These are phyloP conservation scores for Charanyca ferruginea DNA, from an alignment of 2,888 invertebrate species.

Conservation along the genomic window DNA sequence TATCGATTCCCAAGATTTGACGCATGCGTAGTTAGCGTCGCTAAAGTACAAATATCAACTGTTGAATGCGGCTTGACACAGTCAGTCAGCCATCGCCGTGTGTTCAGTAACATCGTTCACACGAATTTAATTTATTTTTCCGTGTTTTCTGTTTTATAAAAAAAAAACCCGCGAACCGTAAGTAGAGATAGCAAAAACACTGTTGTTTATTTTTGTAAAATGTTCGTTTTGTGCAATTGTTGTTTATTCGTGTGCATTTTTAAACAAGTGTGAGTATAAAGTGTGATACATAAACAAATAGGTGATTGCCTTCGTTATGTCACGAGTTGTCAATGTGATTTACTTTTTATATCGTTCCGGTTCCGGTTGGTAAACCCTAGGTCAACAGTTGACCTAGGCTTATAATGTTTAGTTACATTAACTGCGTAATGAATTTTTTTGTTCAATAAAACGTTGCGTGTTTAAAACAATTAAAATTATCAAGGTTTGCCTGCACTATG, in stretches of 20 bases:
- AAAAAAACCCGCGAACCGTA: constrained; percentile 64
- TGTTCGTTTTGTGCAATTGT: constrained; percentile 56
- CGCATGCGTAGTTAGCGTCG: constrained; percentile 78
- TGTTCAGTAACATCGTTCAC: constrained; percentile 76
- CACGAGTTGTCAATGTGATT: constrained; percentile 62
- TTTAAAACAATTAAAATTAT: constrained; percentile 25
- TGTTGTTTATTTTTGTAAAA: constrained; percentile 21
- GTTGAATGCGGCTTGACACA: constrained; percentile 73
- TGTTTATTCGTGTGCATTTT: constrained; percentile 31
- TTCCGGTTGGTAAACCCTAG: constrained; percentile 57
- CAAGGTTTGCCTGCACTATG: constrained; percentile 31
- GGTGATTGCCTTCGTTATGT: constrained; percentile 58
- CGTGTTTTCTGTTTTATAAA: constrained; percentile 71
- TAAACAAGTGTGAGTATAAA: constrained; percentile 47
- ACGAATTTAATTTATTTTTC: constrained; percentile 74
- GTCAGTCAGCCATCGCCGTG: constrained; percentile 85
- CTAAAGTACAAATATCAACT: constrained; percentile 85
- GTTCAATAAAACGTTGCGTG: constrained; percentile 30
- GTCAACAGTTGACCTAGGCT: constrained; percentile 63
- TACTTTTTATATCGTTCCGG: constrained; percentile 60
- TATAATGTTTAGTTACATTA: constrained; percentile 33
- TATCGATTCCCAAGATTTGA: constrained; percentile 82
- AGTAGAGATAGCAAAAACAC: constrained; percentile 51
- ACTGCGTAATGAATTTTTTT: constrained; percentile 14
- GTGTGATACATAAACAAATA: constrained; percentile 55